phyloP scores from a whole-genome alignment of 2,888 invertebrate genomes.

The Dusona sp. region DNA sequence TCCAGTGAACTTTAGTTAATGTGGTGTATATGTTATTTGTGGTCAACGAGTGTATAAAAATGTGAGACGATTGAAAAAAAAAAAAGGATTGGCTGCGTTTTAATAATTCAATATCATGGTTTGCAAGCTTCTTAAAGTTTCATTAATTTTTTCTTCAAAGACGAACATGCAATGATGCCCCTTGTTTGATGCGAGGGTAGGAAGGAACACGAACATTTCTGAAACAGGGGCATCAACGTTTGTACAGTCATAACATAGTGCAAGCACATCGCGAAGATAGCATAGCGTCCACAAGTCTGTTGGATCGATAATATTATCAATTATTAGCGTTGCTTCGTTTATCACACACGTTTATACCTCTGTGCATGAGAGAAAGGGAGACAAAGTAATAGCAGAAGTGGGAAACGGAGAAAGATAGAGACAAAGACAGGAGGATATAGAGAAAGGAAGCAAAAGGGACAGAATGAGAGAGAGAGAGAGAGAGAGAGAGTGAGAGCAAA shows the following conservation, averaged over 20 bases:
- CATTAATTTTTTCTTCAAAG: not conserved
- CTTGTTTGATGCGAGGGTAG: not conserved
- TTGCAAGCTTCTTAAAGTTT: not conserved
- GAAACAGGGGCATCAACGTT: constrained; percentile 47
- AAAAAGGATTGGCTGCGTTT: not conserved
- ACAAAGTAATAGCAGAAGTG: not conserved
- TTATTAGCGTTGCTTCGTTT: constrained; percentile 72
- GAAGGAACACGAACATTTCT: constrained; percentile 24
- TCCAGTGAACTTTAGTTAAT: not conserved
- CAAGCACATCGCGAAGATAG: constrained; percentile 37
- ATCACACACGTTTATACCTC: constrained; percentile 17
- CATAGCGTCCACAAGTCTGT: constrained; percentile 53
- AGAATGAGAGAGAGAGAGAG: no score
- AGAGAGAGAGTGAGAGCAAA: no score
- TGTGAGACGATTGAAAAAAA: not conserved
- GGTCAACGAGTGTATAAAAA: not conserved
- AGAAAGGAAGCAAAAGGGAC: not conserved
- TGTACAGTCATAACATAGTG: constrained; percentile 17
- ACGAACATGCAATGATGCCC: not conserved
- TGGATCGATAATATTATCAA: constrained; percentile 73
- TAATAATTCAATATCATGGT: not conserved
- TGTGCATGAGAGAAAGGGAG: not conserved
- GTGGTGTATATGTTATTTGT: not conserved
- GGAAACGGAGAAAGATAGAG: constrained; percentile 2
- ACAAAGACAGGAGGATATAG: not conserved